Conservation (phyloP, 2,113 vertebrate genomes). For the Silurus meridionalis region DNA sequence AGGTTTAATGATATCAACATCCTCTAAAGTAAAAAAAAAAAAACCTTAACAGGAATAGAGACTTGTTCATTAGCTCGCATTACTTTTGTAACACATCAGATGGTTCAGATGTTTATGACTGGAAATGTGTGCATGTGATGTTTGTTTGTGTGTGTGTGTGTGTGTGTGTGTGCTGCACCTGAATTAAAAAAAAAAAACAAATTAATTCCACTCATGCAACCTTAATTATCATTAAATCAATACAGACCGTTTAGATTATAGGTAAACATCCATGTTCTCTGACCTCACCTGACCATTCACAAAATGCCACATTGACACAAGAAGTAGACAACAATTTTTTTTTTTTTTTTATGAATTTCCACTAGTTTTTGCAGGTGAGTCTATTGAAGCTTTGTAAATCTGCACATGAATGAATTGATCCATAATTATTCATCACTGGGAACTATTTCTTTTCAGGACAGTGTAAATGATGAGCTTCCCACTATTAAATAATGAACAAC, state of each 20-base stretch:
- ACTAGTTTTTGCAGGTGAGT: background rate
- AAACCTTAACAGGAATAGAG: background rate
- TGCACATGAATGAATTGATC: background rate
- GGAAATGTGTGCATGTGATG: background rate
- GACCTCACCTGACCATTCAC: background rate
- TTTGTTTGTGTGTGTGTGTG: background rate
- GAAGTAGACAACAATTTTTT: background rate
- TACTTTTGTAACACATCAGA: background rate
- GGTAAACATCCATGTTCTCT: background rate
- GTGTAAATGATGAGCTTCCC: background rate
- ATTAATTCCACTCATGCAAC: conserved; percentile 7
- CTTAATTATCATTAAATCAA: conserved; percentile 20
- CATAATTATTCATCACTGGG: background rate
- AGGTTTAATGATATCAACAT: background rate
- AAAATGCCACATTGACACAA: background rate
- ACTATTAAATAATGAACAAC: background rate
- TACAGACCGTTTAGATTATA: background rate
- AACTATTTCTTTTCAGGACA: background rate
- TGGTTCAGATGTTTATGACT: background rate
- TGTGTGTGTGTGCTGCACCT: background rate
- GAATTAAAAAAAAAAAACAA: background rate
- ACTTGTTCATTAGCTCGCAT: background rate
- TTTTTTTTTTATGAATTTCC: background rate
- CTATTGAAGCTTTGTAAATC: background rate
- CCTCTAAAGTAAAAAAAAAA: background rate